These are phyloP conservation scores for Uropsilus gracilis DNA, from an alignment of 2,113 vertebrate genomes.

Conservation along the genomic window DNA sequence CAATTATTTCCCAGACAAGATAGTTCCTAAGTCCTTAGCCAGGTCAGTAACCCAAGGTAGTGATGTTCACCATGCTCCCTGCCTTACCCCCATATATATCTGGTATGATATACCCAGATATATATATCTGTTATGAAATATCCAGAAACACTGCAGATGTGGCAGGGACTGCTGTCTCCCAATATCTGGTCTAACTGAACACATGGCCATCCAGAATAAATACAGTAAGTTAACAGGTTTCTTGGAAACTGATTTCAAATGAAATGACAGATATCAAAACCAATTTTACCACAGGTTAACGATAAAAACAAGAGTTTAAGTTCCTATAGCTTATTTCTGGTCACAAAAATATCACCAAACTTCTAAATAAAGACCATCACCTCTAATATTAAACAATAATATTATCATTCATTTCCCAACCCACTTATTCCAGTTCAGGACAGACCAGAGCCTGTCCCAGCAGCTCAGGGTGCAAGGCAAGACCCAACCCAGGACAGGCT, in stretches of 20 bases:
- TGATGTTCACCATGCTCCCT: not conserved
- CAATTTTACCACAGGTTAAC: not conserved
- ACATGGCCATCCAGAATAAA: constrained; percentile 9
- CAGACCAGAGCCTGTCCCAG: not conserved
- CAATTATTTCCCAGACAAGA: constrained; percentile 44
- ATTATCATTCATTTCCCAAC: not conserved
- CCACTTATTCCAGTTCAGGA: not conserved
- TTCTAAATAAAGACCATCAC: not conserved
- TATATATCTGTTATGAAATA: too few species aligned
- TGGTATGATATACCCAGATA: not conserved
- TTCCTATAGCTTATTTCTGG: not conserved
- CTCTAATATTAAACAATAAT: not conserved
- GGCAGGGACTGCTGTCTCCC: not conserved
- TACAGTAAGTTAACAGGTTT: not conserved
- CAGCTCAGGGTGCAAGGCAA: not conserved
- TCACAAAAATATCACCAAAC: not conserved
- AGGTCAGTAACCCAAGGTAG: not conserved
- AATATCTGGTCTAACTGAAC: not conserved
- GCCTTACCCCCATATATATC: not conserved
- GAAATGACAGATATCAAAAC: not conserved
- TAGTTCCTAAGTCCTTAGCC: not conserved
- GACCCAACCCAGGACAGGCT: not conserved
- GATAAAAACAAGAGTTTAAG: not conserved
- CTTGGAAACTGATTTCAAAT: not conserved
- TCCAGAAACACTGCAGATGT: not conserved